Evolutionary conservation across 2,888 invertebrate genomes (phyloP).

Genomic region (Drosophila flavopinicola): DNA sequence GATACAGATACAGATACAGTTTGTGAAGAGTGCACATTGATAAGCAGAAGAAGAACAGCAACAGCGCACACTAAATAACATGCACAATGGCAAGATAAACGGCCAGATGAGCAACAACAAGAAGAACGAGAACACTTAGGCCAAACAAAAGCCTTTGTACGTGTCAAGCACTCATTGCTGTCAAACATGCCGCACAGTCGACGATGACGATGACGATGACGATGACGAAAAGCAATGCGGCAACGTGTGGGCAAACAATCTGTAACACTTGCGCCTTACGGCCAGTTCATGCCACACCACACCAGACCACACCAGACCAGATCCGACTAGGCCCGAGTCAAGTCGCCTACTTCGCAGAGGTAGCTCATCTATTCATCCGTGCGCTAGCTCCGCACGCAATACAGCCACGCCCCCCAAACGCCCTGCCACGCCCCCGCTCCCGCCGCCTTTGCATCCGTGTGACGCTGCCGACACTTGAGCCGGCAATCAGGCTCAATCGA

Average conservation of each 20-base stretch:
- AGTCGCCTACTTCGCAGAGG: slow-evolving; percentile 21
- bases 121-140: slow-evolving; percentile 50
- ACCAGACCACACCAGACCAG: slow-evolving; percentile 25
- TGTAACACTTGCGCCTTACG: slow-evolving; percentile 69
- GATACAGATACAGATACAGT: slow-evolving; percentile 35
- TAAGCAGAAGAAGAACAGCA: slow-evolving; percentile 39
- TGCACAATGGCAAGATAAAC: slow-evolving; percentile 77
- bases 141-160: slow-evolving; percentile 75
- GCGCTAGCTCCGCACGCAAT: slow-evolving; percentile 37
- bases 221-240: slow-evolving; percentile 68
- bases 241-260: slow-evolving; percentile 74
- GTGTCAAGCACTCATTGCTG: slow-evolving; percentile 78
- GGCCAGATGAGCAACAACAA: slow-evolving; percentile 67
- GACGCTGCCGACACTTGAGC: slow-evolving; percentile 73
- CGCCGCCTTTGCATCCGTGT: slow-evolving; percentile 47
- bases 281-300: slow-evolving; percentile 28
- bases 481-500: slow-evolving; percentile 77
- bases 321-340: slow-evolving; percentile 16
- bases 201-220: slow-evolving; percentile 75
- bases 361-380: slow-evolving; percentile 38
- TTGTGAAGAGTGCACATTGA: slow-evolving; percentile 56
- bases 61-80: slow-evolving; percentile 65
- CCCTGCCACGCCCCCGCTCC: slow-evolving; percentile 49
- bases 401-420: slow-evolving; percentile 6
- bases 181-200: slow-evolving; percentile 73